Conservation (phyloP, 37 sponge, comb jelly and placozoan genomes). For the Geodia barretti region DNA sequence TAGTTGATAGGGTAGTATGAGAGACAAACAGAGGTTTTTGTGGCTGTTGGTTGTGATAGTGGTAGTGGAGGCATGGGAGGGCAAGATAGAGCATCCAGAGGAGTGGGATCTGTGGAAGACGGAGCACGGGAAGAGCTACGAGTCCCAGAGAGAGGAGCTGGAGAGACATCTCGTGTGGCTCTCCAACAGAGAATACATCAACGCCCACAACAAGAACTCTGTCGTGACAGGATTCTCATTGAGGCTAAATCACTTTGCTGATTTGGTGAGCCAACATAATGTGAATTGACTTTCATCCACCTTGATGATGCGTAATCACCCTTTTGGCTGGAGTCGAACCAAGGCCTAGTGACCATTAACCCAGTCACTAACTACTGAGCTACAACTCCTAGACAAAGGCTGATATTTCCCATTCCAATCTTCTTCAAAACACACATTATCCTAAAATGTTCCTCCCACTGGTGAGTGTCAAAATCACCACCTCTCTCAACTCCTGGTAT, state of each 20-base stretch:
- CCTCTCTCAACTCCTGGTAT: too few species aligned
- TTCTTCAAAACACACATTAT: too few species aligned
- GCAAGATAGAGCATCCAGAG: not conserved
- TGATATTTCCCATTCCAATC: not conserved
- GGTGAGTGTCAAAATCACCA: too few species aligned
- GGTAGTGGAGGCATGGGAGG: too few species aligned
- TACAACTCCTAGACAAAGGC: not conserved
- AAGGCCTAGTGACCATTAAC: too few species aligned
- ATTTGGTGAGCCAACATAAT: slow-evolving; percentile 19
- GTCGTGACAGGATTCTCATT: slow-evolving; percentile 14
- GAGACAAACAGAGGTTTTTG: too few species aligned
- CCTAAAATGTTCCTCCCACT: too few species aligned
- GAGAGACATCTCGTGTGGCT: slow-evolving; percentile 29
- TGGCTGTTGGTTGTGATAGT: too few species aligned
- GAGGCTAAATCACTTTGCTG: slow-evolving; percentile 28
- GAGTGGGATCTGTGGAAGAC: slow-evolving; percentile 35
- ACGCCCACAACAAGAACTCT: slow-evolving; percentile 12
- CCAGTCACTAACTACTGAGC: not conserved
- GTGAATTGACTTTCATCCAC: too few species aligned
- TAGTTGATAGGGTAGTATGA: too few species aligned
- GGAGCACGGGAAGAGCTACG: slow-evolving; percentile 17
- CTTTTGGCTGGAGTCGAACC: too few species aligned
- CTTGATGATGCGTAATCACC: too few species aligned
- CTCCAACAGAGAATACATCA: slow-evolving; percentile 29
- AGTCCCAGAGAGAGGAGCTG: slow-evolving; percentile 24